Conservation (phyloP, 2,113 vertebrate species). For the Pao palembangensis region DNA sequence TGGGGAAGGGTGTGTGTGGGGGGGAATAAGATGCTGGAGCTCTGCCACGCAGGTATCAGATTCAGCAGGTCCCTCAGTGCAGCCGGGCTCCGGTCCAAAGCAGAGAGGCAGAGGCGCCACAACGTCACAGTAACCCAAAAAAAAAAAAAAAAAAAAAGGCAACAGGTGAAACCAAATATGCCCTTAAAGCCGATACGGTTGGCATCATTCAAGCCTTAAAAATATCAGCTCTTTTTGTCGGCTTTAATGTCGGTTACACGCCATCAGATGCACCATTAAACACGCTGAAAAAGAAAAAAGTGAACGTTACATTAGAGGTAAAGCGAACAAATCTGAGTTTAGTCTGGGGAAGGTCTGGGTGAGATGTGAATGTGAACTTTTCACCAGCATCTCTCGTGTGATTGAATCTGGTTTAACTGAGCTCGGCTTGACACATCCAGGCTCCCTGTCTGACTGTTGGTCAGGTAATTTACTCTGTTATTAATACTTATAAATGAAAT, state of each 20-base stretch:
- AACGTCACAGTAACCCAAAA: conserved; percentile 84
- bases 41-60: conserved; percentile 82
- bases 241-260: neutral
- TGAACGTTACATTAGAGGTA: too few species aligned
- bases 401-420: neutral
- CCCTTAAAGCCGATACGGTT: conserved; percentile 69
- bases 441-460: too few species aligned
- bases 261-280: too few species aligned
- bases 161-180: conserved; percentile 90
- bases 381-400: neutral
- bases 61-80: conserved; percentile 80
- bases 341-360: too few species aligned
- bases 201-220: neutral
- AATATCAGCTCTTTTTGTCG: conserved; percentile 3
- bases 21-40: conserved; percentile 75
- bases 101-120: conserved; percentile 85
- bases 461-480: too few species aligned
- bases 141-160: too few species aligned
- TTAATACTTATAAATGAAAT: too few species aligned
- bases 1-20: neutral
- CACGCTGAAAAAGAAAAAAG: too few species aligned
- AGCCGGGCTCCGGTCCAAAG: conserved; percentile 86
- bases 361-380: too few species aligned
- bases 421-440: neutral
- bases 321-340: too few species aligned